These are phyloP conservation scores for Ranitomeya variabilis DNA, from an alignment of 2,113 vertebrate species.

Conservation along the genomic window DNA sequence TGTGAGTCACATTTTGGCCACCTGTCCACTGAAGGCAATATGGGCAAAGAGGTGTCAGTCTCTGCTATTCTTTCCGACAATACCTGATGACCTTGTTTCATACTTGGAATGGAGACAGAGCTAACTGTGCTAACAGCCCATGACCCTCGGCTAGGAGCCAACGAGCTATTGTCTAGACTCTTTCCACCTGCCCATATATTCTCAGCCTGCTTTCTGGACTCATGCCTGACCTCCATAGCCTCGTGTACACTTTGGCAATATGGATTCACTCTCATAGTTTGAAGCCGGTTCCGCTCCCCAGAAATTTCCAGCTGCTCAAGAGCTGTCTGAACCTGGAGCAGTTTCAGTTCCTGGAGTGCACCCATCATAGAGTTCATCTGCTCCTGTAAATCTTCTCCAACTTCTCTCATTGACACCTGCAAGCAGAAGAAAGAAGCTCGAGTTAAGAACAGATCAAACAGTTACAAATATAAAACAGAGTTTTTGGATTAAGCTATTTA, in stretches of 20 bases:
- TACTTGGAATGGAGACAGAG: accelerated
- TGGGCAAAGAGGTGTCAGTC: neutral
- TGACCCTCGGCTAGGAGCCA: accelerated
- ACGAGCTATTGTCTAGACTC: accelerated
- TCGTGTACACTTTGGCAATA: conserved; percentile 43
- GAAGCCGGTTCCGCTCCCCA: conserved; percentile 63
- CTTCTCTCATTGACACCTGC: conserved; percentile 88
- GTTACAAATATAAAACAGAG: neutral
- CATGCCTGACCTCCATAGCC: neutral
- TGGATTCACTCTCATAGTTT: conserved; percentile 53
- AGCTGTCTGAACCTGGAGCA: conserved; percentile 92
- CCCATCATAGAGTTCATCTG: conserved; percentile 99
- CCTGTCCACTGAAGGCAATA: neutral
- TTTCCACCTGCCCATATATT: neutral
- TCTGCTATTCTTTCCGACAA: neutral
- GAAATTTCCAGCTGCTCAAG: conserved; percentile 88
- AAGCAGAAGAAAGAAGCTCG: neutral
- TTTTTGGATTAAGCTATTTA: neutral
- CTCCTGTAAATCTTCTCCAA: conserved; percentile 91
- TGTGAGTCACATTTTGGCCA: accelerated
- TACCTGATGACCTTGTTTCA: accelerated
- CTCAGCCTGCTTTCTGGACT: conserved; percentile 14
- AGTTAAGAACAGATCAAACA: neutral
- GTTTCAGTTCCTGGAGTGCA: conserved; percentile 93
- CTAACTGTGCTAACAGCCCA: accelerated